phyloP scores from a whole-genome alignment of 2,888 invertebrate genomes.

The Agrochola litura region DNA sequence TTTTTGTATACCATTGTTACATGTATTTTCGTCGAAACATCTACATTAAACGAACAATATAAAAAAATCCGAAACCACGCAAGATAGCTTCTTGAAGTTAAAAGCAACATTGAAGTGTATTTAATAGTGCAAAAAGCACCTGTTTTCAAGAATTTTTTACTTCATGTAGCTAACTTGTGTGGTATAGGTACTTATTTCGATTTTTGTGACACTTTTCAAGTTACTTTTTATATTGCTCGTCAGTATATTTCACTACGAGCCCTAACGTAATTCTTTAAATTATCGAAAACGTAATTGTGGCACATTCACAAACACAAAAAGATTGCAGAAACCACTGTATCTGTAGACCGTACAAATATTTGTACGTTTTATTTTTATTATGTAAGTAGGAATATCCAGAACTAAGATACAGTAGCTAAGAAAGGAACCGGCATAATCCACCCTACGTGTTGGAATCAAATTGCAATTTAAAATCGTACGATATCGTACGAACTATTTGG shows the following conservation, averaged over 20 bases:
- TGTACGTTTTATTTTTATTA: background rate
- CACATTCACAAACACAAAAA: background rate
- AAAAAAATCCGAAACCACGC: too few species aligned
- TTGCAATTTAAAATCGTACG: constrained; percentile 43
- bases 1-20: too few species aligned
- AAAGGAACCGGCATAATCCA: constrained; percentile 26
- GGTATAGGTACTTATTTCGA: too few species aligned
- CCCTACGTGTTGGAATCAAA: constrained; percentile 41
- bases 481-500: constrained; percentile 32
- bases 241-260: background rate
- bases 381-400: background rate
- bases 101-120: too few species aligned
- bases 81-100: too few species aligned
- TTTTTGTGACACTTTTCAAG: too few species aligned
- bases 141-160: too few species aligned
- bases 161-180: too few species aligned
- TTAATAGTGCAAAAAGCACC: too few species aligned
- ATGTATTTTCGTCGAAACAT: background rate
- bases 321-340: background rate
- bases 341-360: background rate
- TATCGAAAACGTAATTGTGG: background rate
- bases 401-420: background rate
- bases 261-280: too few species aligned
- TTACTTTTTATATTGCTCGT: too few species aligned
- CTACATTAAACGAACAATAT: too few species aligned